These are phyloP conservation scores for Chaenodraco wilsoni DNA, from an alignment of 2,797 vertebrate species.

Conservation along the genomic window DNA sequence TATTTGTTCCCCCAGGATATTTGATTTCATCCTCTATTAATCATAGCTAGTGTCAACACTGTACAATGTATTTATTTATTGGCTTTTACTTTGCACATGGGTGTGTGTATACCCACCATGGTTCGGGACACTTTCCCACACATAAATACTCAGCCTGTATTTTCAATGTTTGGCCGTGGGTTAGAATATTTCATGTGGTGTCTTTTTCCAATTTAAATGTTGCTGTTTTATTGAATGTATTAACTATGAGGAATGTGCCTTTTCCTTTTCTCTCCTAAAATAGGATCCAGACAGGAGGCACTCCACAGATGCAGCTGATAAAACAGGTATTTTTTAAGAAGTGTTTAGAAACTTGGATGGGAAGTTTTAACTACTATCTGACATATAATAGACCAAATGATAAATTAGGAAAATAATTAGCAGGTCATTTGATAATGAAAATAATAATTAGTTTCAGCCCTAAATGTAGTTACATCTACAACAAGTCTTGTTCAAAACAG, in stretches of 20 bases:
- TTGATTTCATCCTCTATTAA: slow-evolving; percentile 70
- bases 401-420: too few species aligned
- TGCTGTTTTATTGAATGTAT: background rate
- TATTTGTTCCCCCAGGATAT: slow-evolving; percentile 56
- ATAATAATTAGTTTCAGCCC: too few species aligned
- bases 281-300: slow-evolving; percentile 88
- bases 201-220: background rate
- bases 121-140: slow-evolving; percentile 26
- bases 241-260: slow-evolving; percentile 4
- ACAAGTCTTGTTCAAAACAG: background rate
- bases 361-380: too few species aligned
- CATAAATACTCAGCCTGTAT: slow-evolving; percentile 14
- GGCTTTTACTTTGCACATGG: slow-evolving; percentile 56
- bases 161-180: background rate
- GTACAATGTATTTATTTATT: slow-evolving; percentile 65
- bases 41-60: slow-evolving; percentile 66
- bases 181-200: background rate
- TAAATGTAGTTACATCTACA: background rate
- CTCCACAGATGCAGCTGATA: slow-evolving; percentile 81
- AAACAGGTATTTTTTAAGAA: slow-evolving; percentile 80
- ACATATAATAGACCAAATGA: too few species aligned
- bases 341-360: too few species aligned
- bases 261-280: slow-evolving; percentile 34
- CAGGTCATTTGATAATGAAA: too few species aligned
- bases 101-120: slow-evolving; percentile 38